Conservation (phyloP, 2,797 vertebrate species). For the Benthosema pterotum region DNA sequence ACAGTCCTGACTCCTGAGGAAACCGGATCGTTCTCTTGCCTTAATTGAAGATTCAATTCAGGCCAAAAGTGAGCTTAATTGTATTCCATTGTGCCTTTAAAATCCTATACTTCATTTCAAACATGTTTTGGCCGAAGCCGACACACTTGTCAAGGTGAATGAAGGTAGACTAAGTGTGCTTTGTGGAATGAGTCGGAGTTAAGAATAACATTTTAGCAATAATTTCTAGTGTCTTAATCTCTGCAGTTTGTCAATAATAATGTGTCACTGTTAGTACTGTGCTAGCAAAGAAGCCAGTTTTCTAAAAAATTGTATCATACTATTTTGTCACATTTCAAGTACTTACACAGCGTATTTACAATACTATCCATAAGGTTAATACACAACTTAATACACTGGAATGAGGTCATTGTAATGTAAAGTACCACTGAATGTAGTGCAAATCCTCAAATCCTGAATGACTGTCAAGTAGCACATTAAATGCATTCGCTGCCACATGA, state of each 20-base stretch:
- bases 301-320: too few relatives aligned
- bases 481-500: conserved; percentile 58
- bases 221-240: not conserved
- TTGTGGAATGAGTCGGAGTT: conserved; percentile 51
- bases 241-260: too few relatives aligned
- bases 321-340: too few relatives aligned
- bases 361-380: too few relatives aligned
- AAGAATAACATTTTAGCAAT: not conserved
- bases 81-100: not conserved
- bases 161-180: conserved; percentile 52
- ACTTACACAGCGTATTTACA: not conserved
- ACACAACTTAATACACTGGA: too few relatives aligned
- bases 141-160: conserved; percentile 25
- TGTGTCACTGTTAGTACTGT: too few relatives aligned
- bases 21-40: not conserved
- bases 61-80: conserved; percentile 2
- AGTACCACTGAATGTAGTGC: conserved; percentile 1
- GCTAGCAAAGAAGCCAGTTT: too few relatives aligned
- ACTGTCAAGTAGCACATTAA: conserved; percentile 55
- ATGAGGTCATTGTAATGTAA: not conserved
- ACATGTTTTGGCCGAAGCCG: conserved; percentile 23
- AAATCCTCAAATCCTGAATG: conserved; percentile 46
- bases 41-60: conserved; percentile 22
- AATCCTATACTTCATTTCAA: conserved; percentile 17
- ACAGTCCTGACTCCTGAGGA: not conserved